A percentile compares a stretch with the other conserved stretches of the same genome.
Evolutionary conservation across 2,113 vertebrate species (phyloP).

Genomic region (Centropristis striata): DNA sequence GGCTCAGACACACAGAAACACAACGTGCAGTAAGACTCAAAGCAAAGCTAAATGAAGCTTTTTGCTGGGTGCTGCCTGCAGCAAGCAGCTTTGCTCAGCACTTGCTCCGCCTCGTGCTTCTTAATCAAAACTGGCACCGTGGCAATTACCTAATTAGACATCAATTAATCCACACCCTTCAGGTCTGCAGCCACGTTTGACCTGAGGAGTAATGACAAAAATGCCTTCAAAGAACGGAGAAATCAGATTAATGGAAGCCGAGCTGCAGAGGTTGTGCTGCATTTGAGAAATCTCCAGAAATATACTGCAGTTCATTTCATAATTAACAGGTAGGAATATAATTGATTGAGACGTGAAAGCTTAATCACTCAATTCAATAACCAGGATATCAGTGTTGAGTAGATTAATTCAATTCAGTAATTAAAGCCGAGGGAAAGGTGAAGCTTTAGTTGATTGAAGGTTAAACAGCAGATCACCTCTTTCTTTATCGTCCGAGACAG

Average conservation of each 20-base stretch:
- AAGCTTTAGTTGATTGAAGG: conserved; percentile 70
- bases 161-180: conserved; percentile 76
- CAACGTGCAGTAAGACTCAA: not conserved
- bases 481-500: not conserved
- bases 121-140: conserved; percentile 78
- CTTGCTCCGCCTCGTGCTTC: conserved; percentile 47
- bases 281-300: conserved; percentile 56
- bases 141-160: conserved; percentile 82
- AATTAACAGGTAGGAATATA: conserved; percentile 75
- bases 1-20: not conserved
- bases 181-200: conserved; percentile 62
- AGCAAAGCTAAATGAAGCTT: not conserved
- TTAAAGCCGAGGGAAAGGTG: conserved; percentile 63
- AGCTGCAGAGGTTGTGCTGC: conserved; percentile 43
- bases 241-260: conserved; percentile 59
- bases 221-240: conserved; percentile 26
- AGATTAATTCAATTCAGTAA: conserved; percentile 74
- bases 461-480: conserved; percentile 48
- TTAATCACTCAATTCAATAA: conserved; percentile 73
- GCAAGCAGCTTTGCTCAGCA: conserved; percentile 50
- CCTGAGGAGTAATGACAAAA: conserved; percentile 50
- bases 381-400: conserved; percentile 53
- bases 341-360: conserved; percentile 73
- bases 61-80: not conserved
- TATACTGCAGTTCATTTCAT: conserved; percentile 64